Base-by-base conservation (phyloP, 2,888 invertebrate species). In the Drosophila limbata region DNA sequence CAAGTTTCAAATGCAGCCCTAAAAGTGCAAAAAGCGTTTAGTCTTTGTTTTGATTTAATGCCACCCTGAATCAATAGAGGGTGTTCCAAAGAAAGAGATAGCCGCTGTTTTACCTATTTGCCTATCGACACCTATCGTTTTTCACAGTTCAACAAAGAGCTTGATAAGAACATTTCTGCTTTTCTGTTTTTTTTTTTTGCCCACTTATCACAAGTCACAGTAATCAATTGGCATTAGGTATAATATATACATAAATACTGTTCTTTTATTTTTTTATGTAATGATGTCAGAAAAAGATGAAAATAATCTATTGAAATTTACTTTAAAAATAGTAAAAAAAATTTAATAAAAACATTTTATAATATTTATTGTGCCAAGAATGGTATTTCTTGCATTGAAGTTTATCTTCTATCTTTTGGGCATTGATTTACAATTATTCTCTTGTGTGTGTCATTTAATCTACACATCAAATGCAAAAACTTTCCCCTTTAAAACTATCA, bases 11-110 rank as follows among this genome's bases (percentile, higher is more conserved):
- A 28, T 64, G 69, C 63, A 79, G 56, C 60, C 70, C 10, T 64
- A 60, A 44, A 73, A 76, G 62, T 73, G 63, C 48, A 11, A 57
- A 63, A 65, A 64, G 56, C 81, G 69, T 81, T 80, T 75, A 73
- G 85, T 55, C 51, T 64, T 81, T 81, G 69, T 79, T 84, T 84
- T 83, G 77, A 71, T 73, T 79, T 72, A 39, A 8, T 15, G 37
- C 44, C 52, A 63, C 31, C 48, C 45, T 44, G 31, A 81, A 84
- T 81, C 84, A 71, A 62, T 81, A 75, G 48, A 47, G 21, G 50
- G 50, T 40, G 45, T 37, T 61, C 51, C 47, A 39, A 13, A 52
- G 44, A 69, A 51, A 42, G 31, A 63, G 44, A 31, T n/a, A 19
- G 44, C 19, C 28, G n/a, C 42, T 55, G 52, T 53, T 17, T 45